A percentile compares a stretch with the other conserved stretches of the same genome.
Evolutionary conservation across 2,797 vertebrate species (phyloP).

Genomic region (Oceanodroma leucorhoa): DNA sequence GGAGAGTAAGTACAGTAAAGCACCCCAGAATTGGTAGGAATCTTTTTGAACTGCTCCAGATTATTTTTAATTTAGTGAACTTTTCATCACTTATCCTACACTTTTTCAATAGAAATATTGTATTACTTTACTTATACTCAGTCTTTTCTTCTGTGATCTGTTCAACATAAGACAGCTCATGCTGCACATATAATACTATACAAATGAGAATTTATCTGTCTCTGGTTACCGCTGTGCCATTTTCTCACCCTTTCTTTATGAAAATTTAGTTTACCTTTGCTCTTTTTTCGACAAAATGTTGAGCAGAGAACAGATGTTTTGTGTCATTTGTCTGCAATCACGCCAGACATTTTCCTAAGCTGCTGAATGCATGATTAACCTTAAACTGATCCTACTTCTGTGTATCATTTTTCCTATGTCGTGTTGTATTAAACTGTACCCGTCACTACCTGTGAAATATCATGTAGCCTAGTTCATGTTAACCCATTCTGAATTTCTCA

Average conservation of each 20-base stretch:
- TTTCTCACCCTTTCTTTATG: not conserved
- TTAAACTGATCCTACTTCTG: conserved; percentile 10
- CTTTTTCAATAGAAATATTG: not conserved
- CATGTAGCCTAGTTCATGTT: not conserved
- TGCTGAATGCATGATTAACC: conserved; percentile 25
- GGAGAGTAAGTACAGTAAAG: not conserved
- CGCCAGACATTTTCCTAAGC: conserved; percentile 5
- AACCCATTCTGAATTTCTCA: not conserved
- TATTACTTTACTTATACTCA: not conserved
- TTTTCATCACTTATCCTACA: not conserved
- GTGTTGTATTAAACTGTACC: not conserved
- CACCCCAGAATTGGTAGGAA: not conserved
- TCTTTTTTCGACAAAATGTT: not conserved
- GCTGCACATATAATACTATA: not conserved
- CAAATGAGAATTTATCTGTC: not conserved
- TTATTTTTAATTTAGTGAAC: not conserved
- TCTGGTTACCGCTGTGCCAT: not conserved
- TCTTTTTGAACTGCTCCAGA: not conserved
- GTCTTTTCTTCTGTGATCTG: not conserved
- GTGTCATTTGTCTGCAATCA: conserved; percentile 1
- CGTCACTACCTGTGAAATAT: not conserved
- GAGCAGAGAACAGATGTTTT: conserved; percentile 1
- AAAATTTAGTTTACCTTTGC: not conserved
- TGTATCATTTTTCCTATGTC: not conserved
- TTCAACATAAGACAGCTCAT: not conserved